Evolutionary conservation across 2,888 invertebrate species (phyloP), one percentile per base, ranked within the genome.

Genomic region (Onthophagus sagittarius): DNA sequence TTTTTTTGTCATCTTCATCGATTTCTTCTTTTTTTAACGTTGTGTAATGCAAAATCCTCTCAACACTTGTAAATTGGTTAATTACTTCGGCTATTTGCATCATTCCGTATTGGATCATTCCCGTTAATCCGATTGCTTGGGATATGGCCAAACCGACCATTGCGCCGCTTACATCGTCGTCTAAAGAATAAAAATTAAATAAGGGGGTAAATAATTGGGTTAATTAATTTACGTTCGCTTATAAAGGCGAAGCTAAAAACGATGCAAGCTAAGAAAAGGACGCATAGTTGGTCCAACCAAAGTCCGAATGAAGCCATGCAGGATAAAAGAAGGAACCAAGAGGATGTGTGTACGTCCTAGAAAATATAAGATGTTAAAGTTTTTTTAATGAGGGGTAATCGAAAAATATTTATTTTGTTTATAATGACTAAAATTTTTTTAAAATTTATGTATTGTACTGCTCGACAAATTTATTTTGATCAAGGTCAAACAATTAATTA

Each of bases 71-170:
- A 90, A 92, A 90, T 80, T 92, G 90, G 6, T 91, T 90, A 70
- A 91, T 86, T 63, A 89, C 88, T 80, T 94, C 94, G 0, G 94
- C 92, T 63, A 91, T 89, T 82, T 93, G 93, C 73, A 93, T 88
- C 75, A 94, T 90, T 6, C 93, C 93, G 85, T 93, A 90, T 81
- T 93, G 93, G 72, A 94, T 89, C 90, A 93, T 91, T 75, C 92
- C 93, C 75, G 93, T 92, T 75, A 94, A 82, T 77, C 91, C 89
- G 70, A 92, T 84, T 74, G 91, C 90, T 78, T 92, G 92, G 53
- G 91, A 90, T 75, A 93, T 87, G 0, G 91, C 91, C 53, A 93
- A 83, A 5, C 93, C 93, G 5, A 92, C 91, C 79, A 89, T 87
- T 0, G 92, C 89, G 31, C 85, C 82, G 31, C 85, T 88, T 87